These are phyloP conservation scores for Eospalax fontanierii DNA, from an alignment of 2,797 vertebrate genomes.

Conservation along the genomic window DNA sequence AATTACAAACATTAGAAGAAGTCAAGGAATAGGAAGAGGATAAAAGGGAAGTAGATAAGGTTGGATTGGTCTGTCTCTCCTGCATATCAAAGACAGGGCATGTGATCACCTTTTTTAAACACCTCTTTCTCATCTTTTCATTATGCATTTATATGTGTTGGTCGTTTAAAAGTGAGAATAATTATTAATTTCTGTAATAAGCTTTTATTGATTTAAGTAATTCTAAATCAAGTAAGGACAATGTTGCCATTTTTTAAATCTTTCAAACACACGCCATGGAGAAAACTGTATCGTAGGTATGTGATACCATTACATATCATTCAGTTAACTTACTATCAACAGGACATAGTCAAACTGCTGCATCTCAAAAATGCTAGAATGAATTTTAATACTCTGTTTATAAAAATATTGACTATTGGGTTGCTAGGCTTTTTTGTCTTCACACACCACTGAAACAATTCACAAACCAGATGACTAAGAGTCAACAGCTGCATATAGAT, in stretches of 20 bases:
- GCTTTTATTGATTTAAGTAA: not conserved
- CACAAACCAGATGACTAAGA: not conserved
- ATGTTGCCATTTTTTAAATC: not conserved
- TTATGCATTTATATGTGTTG: not conserved
- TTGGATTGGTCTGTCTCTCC: not conserved
- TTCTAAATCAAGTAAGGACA: not conserved
- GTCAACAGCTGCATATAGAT: not conserved
- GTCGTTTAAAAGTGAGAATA: not conserved
- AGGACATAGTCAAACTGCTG: not conserved
- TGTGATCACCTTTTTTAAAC: not conserved
- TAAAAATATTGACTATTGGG: not conserved
- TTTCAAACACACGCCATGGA: not conserved
- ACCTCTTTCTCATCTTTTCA: too few species aligned
- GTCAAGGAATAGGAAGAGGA: not conserved
- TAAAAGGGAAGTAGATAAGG: not conserved
- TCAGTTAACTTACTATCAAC: not conserved
- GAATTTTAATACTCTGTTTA: not conserved
- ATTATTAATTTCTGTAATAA: not conserved
- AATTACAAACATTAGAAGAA: conserved; percentile 24
- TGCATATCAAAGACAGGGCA: not conserved
- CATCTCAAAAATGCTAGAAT: not conserved
- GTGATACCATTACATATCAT: not conserved
- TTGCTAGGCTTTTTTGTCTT: not conserved
- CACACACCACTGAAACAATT: not conserved
- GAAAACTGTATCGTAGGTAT: not conserved